Base-by-base conservation (phyloP, 2,888 invertebrate species). In the Pteria penguin region DNA sequence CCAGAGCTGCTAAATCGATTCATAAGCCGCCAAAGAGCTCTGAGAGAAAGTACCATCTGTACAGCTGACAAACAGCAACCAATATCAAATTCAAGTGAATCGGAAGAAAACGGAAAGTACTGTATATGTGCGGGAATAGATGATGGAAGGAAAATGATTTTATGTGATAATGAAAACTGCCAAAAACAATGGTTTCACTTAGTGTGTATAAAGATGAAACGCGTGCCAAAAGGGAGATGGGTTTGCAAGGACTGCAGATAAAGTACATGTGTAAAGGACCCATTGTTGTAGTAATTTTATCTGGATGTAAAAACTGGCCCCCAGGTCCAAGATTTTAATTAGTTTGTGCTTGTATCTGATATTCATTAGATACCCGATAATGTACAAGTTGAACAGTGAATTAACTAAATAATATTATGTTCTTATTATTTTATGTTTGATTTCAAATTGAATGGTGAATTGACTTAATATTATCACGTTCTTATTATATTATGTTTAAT, bases 221-320 rank as follows among this genome's bases (percentile, higher is more conserved):
- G 24, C 0, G 33, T 27, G 5, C 79, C 79, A 31, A 77, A 72
- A 57, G 76, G 79, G 57, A 57, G 73, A 32, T 79, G 76, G 72
- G 73, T 52, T 24, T 79, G 79, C 52, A 61, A 18, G 4, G 36
- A 67, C 22, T 78, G 77, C 60, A 63, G 58, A 36, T 36, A 36
- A 36, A 36, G 14, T 36, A n/a, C n/a, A n/a, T n/a, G n/a, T n/a
- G n/a, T n/a, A n/a, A n/a, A n/a, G n/a, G n/a, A n/a, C n/a, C n/a
- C n/a, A n/a, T n/a, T n/a, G n/a, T n/a, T n/a, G n/a, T n/a, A n/a
- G n/a, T n/a, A n/a, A n/a, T n/a, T n/a, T n/a, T n/a, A n/a, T n/a
- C n/a, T n/a, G n/a, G n/a, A n/a, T n/a, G n/a, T n/a, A n/a, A n/a
- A n/a, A n/a, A n/a, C n/a, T n/a, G n/a, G n/a, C n/a, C n/a, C n/a